Evolutionary conservation across 2,797 vertebrate species (phyloP).

Genomic region (Halcyon leucocephala): DNA sequence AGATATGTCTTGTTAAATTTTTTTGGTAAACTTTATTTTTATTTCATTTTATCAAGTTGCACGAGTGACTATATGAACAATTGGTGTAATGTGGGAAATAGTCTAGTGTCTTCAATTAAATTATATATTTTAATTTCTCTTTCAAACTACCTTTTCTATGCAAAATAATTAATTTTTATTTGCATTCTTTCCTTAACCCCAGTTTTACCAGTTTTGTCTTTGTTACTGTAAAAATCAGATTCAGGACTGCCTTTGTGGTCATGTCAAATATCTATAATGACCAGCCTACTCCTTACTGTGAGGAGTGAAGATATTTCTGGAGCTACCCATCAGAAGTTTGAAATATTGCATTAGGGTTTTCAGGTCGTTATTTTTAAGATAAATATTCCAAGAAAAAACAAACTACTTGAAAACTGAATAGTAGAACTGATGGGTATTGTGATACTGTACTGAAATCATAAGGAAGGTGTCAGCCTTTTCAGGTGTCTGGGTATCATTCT

Average conservation of each 20-base stretch:
- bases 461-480: background rate
- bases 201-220: background rate
- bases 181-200: background rate
- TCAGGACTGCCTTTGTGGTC: background rate
- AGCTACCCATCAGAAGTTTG: background rate
- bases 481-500: no score
- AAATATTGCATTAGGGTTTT: background rate
- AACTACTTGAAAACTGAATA: background rate
- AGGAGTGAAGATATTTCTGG: background rate
- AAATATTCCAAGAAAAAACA: background rate
- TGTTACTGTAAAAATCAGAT: background rate
- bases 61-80: background rate
- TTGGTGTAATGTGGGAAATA: background rate
- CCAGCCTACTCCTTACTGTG: background rate
- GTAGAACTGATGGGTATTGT: background rate
- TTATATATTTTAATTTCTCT: conserved; percentile 9
- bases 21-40: conserved; percentile 13
- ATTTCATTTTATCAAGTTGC: conserved; percentile 19
- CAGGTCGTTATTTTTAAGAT: background rate
- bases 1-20: conserved; percentile 23
- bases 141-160: background rate
- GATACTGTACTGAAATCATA: background rate
- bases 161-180: conserved; percentile 18
- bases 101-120: conserved; percentile 32
- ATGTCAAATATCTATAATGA: background rate